Conservation (phyloP, 2,888 invertebrate species). For the Busseola fusca region DNA sequence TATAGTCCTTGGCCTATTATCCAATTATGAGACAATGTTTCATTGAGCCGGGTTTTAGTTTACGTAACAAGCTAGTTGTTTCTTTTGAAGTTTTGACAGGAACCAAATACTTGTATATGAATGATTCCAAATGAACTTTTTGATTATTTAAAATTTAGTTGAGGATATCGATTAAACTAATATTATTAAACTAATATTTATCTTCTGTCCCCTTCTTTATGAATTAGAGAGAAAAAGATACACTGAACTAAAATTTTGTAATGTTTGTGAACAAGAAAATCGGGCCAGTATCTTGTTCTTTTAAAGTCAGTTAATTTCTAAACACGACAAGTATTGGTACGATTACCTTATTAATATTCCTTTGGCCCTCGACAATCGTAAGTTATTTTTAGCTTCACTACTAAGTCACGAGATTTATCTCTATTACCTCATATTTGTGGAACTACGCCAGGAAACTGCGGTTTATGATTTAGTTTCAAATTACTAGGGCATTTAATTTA, state of each 20-base stretch:
- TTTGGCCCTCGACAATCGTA: slow-evolving; percentile 24
- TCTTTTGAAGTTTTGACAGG: background rate
- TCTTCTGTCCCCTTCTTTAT: too few relatives aligned
- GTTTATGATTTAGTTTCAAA: slow-evolving; percentile 45
- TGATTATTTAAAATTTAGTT: background rate
- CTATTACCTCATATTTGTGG: slow-evolving; percentile 49
- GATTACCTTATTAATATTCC: background rate
- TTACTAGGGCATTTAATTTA: slow-evolving; percentile 11
- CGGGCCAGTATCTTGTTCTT: too few relatives aligned
- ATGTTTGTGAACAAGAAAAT: too few relatives aligned
- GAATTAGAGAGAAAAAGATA: too few relatives aligned
- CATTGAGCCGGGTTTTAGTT: slow-evolving; percentile 1
- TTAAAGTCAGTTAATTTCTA: background rate
- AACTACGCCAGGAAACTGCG: slow-evolving; percentile 50
- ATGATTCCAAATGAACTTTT: background rate
- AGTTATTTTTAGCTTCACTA: slow-evolving; percentile 27
- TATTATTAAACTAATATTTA: too few relatives aligned
- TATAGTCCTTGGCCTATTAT: slow-evolving; percentile 39
- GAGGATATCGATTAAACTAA: background rate
- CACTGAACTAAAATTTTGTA: too few relatives aligned
- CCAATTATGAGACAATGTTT: slow-evolving; percentile 30
- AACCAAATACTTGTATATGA: too few relatives aligned
- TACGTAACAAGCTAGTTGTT: background rate
- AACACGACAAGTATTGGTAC: background rate
- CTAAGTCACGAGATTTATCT: slow-evolving; percentile 37